phyloP scores from a whole-genome alignment of 2,113 vertebrate species.

The Mungos mungo region DNA sequence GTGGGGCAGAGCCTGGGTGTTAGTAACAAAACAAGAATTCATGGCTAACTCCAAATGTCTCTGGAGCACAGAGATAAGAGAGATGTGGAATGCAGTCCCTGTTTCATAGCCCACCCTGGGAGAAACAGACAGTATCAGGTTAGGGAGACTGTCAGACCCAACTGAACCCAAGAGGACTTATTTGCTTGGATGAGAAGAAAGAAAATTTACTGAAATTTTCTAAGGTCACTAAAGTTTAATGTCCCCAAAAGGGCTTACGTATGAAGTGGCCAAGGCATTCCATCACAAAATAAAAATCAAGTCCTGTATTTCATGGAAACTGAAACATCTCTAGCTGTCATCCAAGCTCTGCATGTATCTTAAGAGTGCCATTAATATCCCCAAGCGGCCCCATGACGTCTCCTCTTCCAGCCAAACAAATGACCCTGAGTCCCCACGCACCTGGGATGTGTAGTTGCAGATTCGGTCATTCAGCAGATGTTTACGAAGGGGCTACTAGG shows the following conservation, averaged over 20 bases:
- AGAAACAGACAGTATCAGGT: neutral
- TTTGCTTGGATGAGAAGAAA: constrained; percentile 45
- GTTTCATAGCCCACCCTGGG: neutral
- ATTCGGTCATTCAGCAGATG: neutral
- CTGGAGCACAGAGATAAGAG: neutral
- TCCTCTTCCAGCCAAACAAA: constrained; percentile 36
- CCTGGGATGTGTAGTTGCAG: neutral
- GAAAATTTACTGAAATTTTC: constrained; percentile 43
- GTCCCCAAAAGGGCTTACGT: neutral
- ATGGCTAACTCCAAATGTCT: neutral
- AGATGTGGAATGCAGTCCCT: neutral
- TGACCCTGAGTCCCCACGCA: neutral
- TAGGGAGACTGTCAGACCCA: neutral
- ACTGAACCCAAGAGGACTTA: neutral
- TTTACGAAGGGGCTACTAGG: neutral
- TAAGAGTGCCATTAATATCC: constrained; percentile 39
- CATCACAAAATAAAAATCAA: constrained; percentile 61
- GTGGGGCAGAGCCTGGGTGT: neutral
- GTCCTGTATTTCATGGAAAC: constrained; percentile 21
- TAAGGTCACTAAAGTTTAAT: constrained; percentile 60
- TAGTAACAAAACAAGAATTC: neutral
- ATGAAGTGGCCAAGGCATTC: constrained; percentile 26
- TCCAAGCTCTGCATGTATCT: constrained; percentile 24
- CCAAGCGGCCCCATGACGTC: neutral
- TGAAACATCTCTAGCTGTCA: constrained; percentile 16